Base-by-base conservation (phyloP, 2,113 vertebrate species). In the Riparia riparia region DNA sequence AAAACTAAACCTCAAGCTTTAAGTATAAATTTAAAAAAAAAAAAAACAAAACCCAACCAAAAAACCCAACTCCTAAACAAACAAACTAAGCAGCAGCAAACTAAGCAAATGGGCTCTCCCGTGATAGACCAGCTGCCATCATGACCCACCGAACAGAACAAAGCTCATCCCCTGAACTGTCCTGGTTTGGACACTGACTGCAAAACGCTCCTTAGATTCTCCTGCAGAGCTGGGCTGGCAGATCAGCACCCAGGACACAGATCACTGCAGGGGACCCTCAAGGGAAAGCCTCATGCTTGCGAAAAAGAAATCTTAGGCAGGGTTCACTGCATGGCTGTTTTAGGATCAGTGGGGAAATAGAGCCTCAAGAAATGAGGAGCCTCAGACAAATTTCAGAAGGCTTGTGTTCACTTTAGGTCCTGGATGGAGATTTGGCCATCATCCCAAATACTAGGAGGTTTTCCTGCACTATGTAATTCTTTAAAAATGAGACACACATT, bases 281-380 rank as follows among this genome's bases (percentile, higher is more conserved):
- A 49, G 18, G 17, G 17, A 37, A 73, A 56, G 9, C 0, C 2
- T 42, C 28, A 28, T 0, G 1, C 7, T 15, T 1, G 0, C 13
- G 32, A 12, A 58, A 60, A 61, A 50, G 16, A 74, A 42, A 39
- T 6, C 20, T 56, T 17, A 58, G 39, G 26, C 50, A 45, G 60
- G 45, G 19, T 53, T 84, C 50, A 50, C 32, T 29, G 32, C 15
- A 14, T 14, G 47, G 21, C 29, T 47, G 14, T 24, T 83, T 51
- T 29, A 64, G 34, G 39, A 82, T 4, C n/a, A 17, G 4, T 1
- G 10, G 12, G 10, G 32, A 89, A 81, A 71, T 41, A 58, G 68
- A 89, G 58, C 12, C n/a, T n/a, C 39, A 32, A 49, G 76, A 90
- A 90, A 83, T 0, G 3, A 84, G 32, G 19, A 81, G 72, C 26